Percentiles rank a stretch among this genome's conserved stretches.
phyloP scores from a whole-genome alignment of 2,888 invertebrate species.

The Sesia apiformis region DNA sequence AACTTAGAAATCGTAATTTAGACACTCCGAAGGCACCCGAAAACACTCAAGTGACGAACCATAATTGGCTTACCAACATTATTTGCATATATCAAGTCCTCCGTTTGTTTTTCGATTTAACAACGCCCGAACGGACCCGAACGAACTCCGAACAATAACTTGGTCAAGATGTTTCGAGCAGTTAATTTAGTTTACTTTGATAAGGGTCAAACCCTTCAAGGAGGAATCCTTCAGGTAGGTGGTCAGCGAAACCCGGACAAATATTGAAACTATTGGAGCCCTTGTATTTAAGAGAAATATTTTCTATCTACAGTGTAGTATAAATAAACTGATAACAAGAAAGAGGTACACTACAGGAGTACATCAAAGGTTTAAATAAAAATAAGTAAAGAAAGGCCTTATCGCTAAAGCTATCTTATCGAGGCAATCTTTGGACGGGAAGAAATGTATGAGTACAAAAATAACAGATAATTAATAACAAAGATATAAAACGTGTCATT shows the following conservation, averaged over 20 bases:
- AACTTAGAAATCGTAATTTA: no score
- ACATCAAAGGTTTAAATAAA: no score
- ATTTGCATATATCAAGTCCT: constrained; percentile 40
- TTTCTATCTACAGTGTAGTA: no score
- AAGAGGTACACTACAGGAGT: no score
- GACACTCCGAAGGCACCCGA: constrained; percentile 4
- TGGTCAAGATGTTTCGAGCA: constrained; percentile 68
- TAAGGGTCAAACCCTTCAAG: constrained; percentile 59
- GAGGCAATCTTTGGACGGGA: no score
- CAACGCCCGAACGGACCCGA: constrained; percentile 28
- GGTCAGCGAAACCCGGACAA: constrained; percentile 44
- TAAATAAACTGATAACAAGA: no score
- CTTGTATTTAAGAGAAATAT: no score
- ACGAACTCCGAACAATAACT: constrained; percentile 49
- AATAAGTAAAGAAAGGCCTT: no score
- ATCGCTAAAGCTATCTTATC: no score
- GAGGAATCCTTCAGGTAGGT: constrained; percentile 50
- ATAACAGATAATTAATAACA: no score
- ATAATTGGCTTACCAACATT: constrained; percentile 43
- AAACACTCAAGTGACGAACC: neutral
- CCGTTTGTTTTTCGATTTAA: constrained; percentile 65
- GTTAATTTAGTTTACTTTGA: constrained; percentile 71
- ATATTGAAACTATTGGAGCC: constrained; percentile 37
- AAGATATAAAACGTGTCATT: no score
- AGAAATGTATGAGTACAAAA: no score